Conservation (phyloP, 2,797 vertebrate species). For the Oreonectes daqikongensis region DNA sequence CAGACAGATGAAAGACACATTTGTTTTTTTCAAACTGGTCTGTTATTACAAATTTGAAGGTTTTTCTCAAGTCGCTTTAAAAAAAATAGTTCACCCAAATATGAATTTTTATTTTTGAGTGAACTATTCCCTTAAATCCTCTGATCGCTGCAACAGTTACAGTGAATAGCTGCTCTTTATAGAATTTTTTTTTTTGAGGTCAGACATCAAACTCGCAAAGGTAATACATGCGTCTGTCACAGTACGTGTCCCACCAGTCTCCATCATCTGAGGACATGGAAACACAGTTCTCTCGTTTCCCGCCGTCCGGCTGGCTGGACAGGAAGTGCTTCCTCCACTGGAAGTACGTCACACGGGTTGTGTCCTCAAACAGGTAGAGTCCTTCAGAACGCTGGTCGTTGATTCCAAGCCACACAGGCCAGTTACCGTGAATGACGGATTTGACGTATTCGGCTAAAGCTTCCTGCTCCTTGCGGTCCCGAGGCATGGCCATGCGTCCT, state of each 20-base stretch:
- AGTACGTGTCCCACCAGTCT: constrained; percentile 95
- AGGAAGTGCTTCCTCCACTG: constrained; percentile 89
- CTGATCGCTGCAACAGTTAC: constrained; percentile 10
- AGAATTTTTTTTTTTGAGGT: constrained; percentile 51
- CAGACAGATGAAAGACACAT: neutral
- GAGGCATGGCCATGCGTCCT: constrained; percentile 86
- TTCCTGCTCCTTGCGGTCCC: constrained; percentile 82
- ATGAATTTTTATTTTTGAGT: neutral
- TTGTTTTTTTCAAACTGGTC: neutral
- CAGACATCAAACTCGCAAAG: constrained; percentile 86
- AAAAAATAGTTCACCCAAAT: no score
- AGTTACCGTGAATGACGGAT: constrained; percentile 83
- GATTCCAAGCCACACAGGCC: constrained; percentile 89
- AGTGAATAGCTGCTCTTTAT: constrained; percentile 30
- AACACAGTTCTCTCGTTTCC: constrained; percentile 87
- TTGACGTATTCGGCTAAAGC: constrained; percentile 81
- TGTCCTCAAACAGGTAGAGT: constrained; percentile 86
- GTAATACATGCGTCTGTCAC: constrained; percentile 86
- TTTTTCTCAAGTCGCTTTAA: no score
- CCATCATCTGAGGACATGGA: constrained; percentile 88
- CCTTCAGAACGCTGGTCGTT: constrained; percentile 86
- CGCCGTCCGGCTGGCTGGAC: constrained; percentile 89
- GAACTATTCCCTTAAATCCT: neutral
- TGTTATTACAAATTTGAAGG: neutral
- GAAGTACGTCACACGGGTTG: constrained; percentile 83